Percentiles rank a stretch among this genome's conserved stretches.
Evolutionary conservation across 2,888 invertebrate species (phyloP).

Genomic region (Malthinus flaveolus): DNA sequence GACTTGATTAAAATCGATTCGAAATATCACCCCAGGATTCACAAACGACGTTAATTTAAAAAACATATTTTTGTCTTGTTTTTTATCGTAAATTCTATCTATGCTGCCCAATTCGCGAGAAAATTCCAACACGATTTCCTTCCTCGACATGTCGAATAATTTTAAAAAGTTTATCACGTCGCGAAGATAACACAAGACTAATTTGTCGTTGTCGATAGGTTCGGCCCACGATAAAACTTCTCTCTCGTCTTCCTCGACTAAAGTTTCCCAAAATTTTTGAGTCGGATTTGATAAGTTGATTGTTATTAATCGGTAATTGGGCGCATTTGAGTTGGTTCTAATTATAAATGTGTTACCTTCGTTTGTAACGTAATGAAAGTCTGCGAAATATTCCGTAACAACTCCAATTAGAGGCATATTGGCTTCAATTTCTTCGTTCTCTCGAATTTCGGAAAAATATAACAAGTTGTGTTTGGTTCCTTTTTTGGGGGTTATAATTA

Average conservation of each 20-base stretch:
- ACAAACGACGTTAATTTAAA: constrained; percentile 94
- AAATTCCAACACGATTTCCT: constrained; percentile 72
- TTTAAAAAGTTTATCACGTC: constrained; percentile 93
- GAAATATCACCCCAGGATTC: constrained; percentile 85
- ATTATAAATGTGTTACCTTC: constrained; percentile 80
- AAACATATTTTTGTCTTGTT: constrained; percentile 86
- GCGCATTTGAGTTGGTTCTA: constrained; percentile 91
- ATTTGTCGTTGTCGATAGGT: constrained; percentile 81
- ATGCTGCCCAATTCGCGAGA: constrained; percentile 87
- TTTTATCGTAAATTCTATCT: constrained; percentile 81
- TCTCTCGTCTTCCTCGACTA: constrained; percentile 80
- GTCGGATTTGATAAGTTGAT: constrained; percentile 76
- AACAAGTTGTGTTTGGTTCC: constrained; percentile 92
- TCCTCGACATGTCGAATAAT: constrained; percentile 74
- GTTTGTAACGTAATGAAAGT: constrained; percentile 88
- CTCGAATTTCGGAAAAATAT: constrained; percentile 78
- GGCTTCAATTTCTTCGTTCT: constrained; percentile 64
- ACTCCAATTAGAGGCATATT: constrained; percentile 75
- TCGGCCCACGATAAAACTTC: constrained; percentile 90
- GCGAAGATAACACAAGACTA: constrained; percentile 86
- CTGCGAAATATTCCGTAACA: constrained; percentile 88
- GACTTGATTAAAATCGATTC: constrained; percentile 74
- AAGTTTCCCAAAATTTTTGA: constrained; percentile 78
- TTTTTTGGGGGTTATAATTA: constrained; percentile 80
- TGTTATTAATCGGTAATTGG: constrained; percentile 85